A percentile compares a stretch with the other conserved stretches of the same genome.
phyloP scores from a whole-genome alignment of 2,113 vertebrate species.

The Mastomys coucha region DNA sequence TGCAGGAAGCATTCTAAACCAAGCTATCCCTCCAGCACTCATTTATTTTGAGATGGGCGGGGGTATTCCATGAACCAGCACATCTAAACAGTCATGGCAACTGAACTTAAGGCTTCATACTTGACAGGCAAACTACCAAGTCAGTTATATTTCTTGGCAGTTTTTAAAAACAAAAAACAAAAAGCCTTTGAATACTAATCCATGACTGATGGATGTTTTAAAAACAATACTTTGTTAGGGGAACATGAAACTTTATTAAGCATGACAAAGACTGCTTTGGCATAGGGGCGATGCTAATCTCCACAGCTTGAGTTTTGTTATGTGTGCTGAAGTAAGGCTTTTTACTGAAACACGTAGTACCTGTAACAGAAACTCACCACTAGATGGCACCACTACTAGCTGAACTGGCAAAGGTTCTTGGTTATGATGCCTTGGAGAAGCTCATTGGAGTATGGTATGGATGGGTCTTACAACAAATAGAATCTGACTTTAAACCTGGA shows the following conservation, averaged over 20 bases:
- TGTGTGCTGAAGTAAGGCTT: not conserved
- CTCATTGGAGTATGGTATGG: not conserved
- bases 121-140: not conserved
- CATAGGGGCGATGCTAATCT: too few species aligned
- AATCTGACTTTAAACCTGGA: not conserved
- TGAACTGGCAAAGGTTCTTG: not conserved
- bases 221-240: not conserved
- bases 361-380: not conserved
- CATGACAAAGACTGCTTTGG: too few species aligned
- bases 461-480: too few species aligned
- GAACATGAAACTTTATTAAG: not conserved
- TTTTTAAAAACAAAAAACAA: not conserved
- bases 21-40: not conserved
- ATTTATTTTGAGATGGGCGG: not conserved
- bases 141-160: not conserved
- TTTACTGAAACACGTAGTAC: not conserved
- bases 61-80: not conserved
- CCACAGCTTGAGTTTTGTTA: not conserved
- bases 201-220: not conserved
- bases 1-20: not conserved
- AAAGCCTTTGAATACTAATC: not conserved
- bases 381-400: conserved; percentile 26
- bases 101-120: not conserved
- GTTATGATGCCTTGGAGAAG: not conserved
- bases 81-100: not conserved